Conservation (phyloP, 2,888 invertebrate genomes). For the Listrodromus nycthemerus region DNA sequence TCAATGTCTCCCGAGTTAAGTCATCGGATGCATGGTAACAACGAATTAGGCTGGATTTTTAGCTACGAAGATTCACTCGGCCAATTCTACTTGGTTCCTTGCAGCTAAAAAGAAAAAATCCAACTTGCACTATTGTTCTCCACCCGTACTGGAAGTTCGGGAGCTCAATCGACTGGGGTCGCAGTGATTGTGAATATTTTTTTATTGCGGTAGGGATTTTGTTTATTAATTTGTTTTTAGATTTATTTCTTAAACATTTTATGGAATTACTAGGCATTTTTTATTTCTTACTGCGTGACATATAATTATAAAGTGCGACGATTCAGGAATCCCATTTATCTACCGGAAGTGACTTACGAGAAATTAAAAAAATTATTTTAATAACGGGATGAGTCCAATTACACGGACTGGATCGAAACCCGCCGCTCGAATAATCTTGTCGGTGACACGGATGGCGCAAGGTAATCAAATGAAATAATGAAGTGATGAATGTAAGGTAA, state of each 20-base stretch:
- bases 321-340: no score
- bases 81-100: background rate
- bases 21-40: slow-evolving; percentile 22
- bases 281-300: background rate
- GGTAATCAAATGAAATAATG: no score
- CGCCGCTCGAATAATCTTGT: no score
- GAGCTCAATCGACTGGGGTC: background rate
- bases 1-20: slow-evolving; percentile 42
- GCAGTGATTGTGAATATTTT: background rate
- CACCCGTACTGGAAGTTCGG: background rate
- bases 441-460: no score
- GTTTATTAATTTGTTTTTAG: background rate
- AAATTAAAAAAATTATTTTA: no score
- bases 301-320: no score
- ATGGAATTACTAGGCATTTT: background rate
- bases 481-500: no score
- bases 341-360: no score
- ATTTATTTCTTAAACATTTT: background rate
- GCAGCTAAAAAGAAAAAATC: background rate
- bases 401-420: no score
- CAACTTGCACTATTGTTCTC: background rate
- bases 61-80: slow-evolving; percentile 15
- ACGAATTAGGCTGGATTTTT: slow-evolving; percentile 34
- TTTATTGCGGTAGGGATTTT: background rate
- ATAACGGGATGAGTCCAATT: no score